These are phyloP conservation scores for Heterohyrax brucei DNA, from an alignment of 2,797 vertebrate species.

Conservation along the genomic window DNA sequence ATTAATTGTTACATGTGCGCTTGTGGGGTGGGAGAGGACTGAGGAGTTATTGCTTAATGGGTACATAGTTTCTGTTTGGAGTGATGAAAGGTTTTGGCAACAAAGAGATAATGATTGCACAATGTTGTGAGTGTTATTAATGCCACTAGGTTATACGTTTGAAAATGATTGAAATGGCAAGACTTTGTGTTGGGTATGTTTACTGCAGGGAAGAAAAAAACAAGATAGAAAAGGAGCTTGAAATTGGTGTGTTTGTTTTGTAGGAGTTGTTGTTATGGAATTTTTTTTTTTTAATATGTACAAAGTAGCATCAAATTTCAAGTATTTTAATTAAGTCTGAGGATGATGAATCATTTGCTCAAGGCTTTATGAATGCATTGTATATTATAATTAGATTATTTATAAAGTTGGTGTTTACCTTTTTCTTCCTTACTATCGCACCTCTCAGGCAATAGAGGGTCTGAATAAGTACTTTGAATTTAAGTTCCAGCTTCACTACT, in stretches of 20 bases:
- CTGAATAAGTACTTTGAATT: background rate
- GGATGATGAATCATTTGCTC: background rate
- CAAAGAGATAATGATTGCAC: background rate
- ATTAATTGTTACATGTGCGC: background rate
- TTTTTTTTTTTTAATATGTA: background rate
- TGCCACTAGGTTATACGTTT: background rate
- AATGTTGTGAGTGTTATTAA: background rate
- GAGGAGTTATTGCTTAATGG: background rate
- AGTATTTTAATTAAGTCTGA: conserved; percentile 17
- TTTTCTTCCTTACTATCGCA: background rate
- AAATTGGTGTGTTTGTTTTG: conserved; percentile 28
- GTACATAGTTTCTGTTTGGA: background rate
- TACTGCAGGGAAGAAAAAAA: background rate
- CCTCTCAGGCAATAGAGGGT: background rate
- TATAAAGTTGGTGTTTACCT: conserved; percentile 31
- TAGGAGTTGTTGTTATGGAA: conserved; percentile 27
- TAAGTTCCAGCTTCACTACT: background rate
- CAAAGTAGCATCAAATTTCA: background rate
- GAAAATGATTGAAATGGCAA: background rate
- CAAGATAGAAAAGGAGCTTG: background rate
- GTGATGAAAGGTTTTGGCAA: background rate
- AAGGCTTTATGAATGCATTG: background rate
- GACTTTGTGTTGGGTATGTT: background rate
- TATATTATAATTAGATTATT: background rate
- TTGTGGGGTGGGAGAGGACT: background rate